Conservation (phyloP, 2,797 vertebrate genomes). For the Amazona finschi region DNA sequence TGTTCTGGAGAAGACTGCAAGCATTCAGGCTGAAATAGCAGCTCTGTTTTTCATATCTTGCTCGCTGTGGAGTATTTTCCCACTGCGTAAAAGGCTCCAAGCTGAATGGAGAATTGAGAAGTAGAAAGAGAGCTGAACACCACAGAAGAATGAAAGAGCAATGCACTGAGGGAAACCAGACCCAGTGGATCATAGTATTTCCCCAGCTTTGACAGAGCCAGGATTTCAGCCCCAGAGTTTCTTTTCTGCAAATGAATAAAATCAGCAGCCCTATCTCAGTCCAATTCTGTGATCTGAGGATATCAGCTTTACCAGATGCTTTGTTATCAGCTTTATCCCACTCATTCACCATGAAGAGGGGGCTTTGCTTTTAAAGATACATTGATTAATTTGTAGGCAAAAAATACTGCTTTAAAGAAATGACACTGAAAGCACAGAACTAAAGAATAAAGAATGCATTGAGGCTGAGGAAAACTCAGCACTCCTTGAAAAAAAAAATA, state of each 20-base stretch:
- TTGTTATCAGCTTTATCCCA: neutral
- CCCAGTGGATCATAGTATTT: neutral
- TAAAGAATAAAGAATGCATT: neutral
- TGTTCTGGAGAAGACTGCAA: neutral
- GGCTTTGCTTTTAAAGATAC: neutral
- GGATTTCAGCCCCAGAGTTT: neutral
- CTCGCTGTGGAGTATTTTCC: neutral
- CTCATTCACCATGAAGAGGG: neutral
- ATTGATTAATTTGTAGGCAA: neutral
- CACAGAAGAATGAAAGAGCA: neutral
- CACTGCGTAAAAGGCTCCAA: neutral
- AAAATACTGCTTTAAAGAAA: neutral
- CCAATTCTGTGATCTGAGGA: neutral
- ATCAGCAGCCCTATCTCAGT: neutral
- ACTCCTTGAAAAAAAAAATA: neutral
- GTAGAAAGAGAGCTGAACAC: neutral
- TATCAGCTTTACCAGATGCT: neutral
- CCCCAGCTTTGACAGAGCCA: neutral
- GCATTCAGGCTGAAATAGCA: constrained; percentile 12
- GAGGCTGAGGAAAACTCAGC: neutral
- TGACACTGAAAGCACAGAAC: neutral
- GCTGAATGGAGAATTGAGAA: neutral
- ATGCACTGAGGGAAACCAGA: neutral
- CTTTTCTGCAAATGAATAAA: neutral
- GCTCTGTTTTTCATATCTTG: neutral